A percentile compares a stretch with the other conserved stretches of the same genome.
Evolutionary conservation across 1,140 invertebrate species (phyloP).

Genomic region (Drosophila azteca): DNA sequence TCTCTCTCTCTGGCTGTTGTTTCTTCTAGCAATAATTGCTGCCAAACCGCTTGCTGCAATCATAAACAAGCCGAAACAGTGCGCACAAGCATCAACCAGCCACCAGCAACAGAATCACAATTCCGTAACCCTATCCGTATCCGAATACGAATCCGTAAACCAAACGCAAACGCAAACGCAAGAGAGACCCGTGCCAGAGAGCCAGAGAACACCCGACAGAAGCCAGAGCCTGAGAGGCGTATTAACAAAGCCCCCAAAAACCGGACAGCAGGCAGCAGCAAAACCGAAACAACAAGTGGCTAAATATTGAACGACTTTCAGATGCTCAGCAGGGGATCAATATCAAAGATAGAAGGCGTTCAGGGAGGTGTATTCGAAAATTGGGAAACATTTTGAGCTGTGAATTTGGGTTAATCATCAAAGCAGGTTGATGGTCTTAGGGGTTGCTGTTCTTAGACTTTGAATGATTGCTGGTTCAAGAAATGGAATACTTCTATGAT

Average conservation of each 20-base stretch:
- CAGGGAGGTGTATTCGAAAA: too few species aligned
- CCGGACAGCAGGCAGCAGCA: conserved; percentile 25
- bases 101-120: conserved; percentile 13
- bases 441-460: too few species aligned
- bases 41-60: conserved; percentile 70
- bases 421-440: too few species aligned
- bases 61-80: conserved; percentile 53
- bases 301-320: conserved; percentile 6
- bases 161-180: conserved; percentile 42
- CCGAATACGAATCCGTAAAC: conserved; percentile 39
- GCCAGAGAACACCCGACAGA: conserved; percentile 29
- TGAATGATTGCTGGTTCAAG: too few species aligned
- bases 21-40: conserved; percentile 60
- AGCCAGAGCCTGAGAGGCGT: conserved; percentile 46
- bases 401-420: too few species aligned
- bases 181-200: not conserved
- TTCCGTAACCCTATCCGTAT: too few species aligned
- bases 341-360: too few species aligned
- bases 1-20: not conserved
- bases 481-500: too few species aligned
- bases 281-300: conserved; percentile 27
- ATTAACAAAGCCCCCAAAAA: conserved; percentile 49
- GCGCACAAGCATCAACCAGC: conserved; percentile 5
- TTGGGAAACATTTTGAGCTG: too few species aligned
- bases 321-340: conserved; percentile 7